phyloP scores from a whole-genome alignment of 2,888 invertebrate genomes.

The Acleris emargana region DNA sequence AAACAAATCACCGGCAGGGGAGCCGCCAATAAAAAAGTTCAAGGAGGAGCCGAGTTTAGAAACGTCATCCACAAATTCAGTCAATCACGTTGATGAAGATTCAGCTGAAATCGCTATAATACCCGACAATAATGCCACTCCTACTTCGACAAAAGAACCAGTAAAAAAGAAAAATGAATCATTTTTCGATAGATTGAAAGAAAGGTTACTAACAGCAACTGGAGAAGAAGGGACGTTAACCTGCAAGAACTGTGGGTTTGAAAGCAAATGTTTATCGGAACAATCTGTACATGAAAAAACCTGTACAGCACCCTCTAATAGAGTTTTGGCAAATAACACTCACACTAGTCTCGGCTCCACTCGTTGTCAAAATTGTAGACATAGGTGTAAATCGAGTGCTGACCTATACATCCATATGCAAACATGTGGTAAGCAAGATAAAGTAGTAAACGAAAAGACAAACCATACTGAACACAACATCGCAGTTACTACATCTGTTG shows the following conservation, averaged over 20 bases:
- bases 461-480: conserved; percentile 63
- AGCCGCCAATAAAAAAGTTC: conserved; percentile 73
- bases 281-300: conserved; percentile 90
- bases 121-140: conserved; percentile 51
- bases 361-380: conserved; percentile 93
- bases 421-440: conserved; percentile 84
- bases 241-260: conserved; percentile 88
- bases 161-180: conserved; percentile 87
- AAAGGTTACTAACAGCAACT: conserved; percentile 86
- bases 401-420: conserved; percentile 90
- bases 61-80: conserved; percentile 40
- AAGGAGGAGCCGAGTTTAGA: conserved; percentile 57
- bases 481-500: conserved; percentile 62
- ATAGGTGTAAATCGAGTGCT: conserved; percentile 92
- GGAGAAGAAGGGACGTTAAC: conserved; percentile 86
- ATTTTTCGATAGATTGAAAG: conserved; percentile 92
- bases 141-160: conserved; percentile 57
- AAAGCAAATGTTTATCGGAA: conserved; percentile 92
- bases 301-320: conserved; percentile 81
- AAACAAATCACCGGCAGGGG: conserved; percentile 64
- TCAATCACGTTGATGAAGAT: conserved; percentile 53
- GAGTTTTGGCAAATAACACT: conserved; percentile 62
- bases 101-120: conserved; percentile 61
- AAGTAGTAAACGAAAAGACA: conserved; percentile 55
- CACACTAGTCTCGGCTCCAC: conserved; percentile 86